Evolutionary conservation across 2,888 invertebrate species (phyloP), one percentile per base, ranked within the genome.

Genomic region (Eupithecia dodoneata): DNA sequence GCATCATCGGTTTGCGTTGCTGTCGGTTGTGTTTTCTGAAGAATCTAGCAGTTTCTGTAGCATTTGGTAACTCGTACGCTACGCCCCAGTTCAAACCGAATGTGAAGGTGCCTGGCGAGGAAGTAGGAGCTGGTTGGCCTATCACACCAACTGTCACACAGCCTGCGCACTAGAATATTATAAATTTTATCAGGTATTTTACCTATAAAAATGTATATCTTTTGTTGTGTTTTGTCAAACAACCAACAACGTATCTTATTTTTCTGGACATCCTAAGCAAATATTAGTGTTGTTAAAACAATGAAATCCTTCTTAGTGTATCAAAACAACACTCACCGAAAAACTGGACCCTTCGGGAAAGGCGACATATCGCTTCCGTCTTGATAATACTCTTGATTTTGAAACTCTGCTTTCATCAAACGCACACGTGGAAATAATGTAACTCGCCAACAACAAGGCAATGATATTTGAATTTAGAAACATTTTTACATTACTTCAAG

Each of bases 311-410:
- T 30, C 55, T 59, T 59, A 59, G 55, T 59, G 10, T 63, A 30
- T 63, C 63, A 30, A 18, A 63, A 63, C 63, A 63, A 66, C 76
- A 95, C 96, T 96, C 86, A 97, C 97, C 78, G 97, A 96, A 90
- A 97, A 96, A 90, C 96, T 96, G 13, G 97, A 96, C 18, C 97
- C 97, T 88, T 97, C 97, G 0, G 97, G 97, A 91, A 97, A 97
- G 45, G 96, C 96, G 13, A 97, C 95, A 85, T 96, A 97, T 84
- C 97, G 94, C 83, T 95, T 96, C 79, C 91, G 94, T 76, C 97
- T 93, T 0, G 96, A 96, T 80, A 96, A 90, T 82, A 94, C 84
- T 82, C 86, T 92, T 49, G 70, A 47, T 72, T 83, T 81, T 12
- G 13, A 12, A 75, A 65, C 55, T 74, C 10, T 44, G n/a, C n/a